Evolutionary conservation across 1,140 invertebrate genomes (phyloP), one percentile per base, ranked within the genome.

Genomic region (Drosophila tsacasi): DNA sequence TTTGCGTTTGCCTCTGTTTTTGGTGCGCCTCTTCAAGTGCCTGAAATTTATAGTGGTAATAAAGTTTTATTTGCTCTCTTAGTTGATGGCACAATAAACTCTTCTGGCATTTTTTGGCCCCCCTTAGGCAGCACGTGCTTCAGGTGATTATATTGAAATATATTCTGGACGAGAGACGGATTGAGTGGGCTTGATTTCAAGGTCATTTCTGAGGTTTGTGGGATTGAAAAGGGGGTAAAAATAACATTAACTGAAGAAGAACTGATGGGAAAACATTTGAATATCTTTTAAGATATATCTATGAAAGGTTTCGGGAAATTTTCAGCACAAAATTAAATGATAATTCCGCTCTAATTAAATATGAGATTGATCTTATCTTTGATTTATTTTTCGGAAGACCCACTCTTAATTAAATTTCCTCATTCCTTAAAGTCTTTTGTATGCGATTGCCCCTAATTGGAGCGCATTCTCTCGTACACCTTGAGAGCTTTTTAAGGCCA

Each of bases 61-160:
- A 90, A 90, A 90, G 90, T 85, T 90, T 90, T 90, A 91, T 90
- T 90, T 90, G 85, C 86, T 90, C 86, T 89, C 85, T 90, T 85
- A 91, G 86, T 79, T 90, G 85, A 85, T 90, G 86, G 82, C 79
- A 91, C 86, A 91, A 90, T 90, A 90, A 90, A 90, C 82, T 85
- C 79, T 91, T 85, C 59, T 85, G 79, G 81, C 86, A 80, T 82
- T 90, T 79, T 57, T 64, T n/a, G 27, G n/a, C 17, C 49, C 69
- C 61, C 71, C 63, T 59, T 71, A 55, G 54, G 35, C 54, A 82
- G 85, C 85, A 90, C 85, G 85, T 90, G 86, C 85, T 46, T 64
- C 59, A 59, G 42, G 46, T 68, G 55, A 54, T 44, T 60, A 75
- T 78, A 76, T 78, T 72, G 68, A 66, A 79, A 79, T 79, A 42